These are phyloP conservation scores for Apaloderma vittatum DNA, from an alignment of 2,113 vertebrate genomes.

Conservation along the genomic window DNA sequence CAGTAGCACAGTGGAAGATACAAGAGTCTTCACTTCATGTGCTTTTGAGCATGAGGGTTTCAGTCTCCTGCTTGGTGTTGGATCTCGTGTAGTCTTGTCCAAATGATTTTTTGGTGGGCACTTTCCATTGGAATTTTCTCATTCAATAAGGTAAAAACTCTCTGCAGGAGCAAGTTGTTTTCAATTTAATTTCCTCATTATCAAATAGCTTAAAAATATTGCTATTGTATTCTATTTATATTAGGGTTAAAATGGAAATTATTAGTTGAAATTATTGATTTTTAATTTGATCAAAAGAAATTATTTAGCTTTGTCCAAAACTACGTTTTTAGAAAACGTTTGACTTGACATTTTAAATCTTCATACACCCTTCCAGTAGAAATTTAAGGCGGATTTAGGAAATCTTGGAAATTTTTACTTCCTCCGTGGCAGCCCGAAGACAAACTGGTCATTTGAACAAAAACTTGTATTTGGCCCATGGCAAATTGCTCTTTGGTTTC, in stretches of 20 bases:
- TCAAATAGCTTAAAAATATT: neutral
- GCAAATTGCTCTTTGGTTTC: neutral
- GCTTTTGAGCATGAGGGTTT: neutral
- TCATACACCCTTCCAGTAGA: neutral
- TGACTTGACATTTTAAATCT: neutral
- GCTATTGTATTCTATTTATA: neutral
- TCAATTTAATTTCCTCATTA: neutral
- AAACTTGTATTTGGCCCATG: neutral
- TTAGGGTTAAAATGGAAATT: neutral
- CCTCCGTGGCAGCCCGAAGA: rapidly evolving
- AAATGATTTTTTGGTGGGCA: neutral
- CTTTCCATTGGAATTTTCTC: neutral
- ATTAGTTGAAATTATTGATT: neutral
- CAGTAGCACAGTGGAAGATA: neutral
- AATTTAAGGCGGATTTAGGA: neutral
- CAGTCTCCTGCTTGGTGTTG: neutral
- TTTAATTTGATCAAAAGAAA: neutral
- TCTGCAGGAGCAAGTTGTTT: neutral
- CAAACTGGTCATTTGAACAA: neutral
- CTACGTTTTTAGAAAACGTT: neutral
- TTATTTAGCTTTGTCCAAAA: neutral
- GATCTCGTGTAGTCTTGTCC: neutral
- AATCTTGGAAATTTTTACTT: neutral
- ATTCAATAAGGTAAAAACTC: neutral
- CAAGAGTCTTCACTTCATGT: neutral